These are phyloP conservation scores for Helarctos malayanus DNA, from an alignment of 2,797 vertebrate genomes.

Conservation along the genomic window DNA sequence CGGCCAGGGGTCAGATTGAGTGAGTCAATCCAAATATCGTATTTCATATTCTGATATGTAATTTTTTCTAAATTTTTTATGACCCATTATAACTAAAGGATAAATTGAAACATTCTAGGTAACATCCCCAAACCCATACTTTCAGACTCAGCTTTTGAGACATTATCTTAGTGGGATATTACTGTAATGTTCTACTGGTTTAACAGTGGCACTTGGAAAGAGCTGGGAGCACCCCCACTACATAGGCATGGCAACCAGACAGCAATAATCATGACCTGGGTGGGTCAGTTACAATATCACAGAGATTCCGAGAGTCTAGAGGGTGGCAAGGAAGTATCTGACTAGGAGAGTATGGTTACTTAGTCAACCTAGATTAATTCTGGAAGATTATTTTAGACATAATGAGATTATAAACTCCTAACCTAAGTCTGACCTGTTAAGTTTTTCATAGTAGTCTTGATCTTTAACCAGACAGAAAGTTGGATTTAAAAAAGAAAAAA, in stretches of 20 bases:
- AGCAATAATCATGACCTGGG: background rate
- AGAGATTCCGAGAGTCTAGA: background rate
- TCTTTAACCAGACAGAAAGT: conserved; percentile 70
- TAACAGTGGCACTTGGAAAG: background rate
- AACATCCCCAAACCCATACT: background rate
- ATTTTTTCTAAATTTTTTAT: background rate
- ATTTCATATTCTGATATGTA: background rate
- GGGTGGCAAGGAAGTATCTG: background rate
- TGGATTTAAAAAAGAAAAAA: background rate
- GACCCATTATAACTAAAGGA: background rate
- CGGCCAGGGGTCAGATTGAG: background rate
- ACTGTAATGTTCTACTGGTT: background rate
- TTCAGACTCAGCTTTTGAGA: background rate
- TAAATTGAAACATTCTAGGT: background rate
- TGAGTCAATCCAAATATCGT: background rate
- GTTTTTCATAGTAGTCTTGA: conserved; percentile 56
- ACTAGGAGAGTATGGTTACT: background rate
- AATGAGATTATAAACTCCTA: conserved; percentile 58
- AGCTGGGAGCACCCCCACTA: rapidly evolving
- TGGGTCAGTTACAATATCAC: rapidly evolving
- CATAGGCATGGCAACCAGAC: rapidly evolving
- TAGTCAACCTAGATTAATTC: background rate
- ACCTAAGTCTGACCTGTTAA: conserved; percentile 64
- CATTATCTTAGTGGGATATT: background rate
- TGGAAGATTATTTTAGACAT: background rate